Evolutionary conservation across 2,797 vertebrate species (phyloP).

Genomic region (Staurois parvus): DNA sequence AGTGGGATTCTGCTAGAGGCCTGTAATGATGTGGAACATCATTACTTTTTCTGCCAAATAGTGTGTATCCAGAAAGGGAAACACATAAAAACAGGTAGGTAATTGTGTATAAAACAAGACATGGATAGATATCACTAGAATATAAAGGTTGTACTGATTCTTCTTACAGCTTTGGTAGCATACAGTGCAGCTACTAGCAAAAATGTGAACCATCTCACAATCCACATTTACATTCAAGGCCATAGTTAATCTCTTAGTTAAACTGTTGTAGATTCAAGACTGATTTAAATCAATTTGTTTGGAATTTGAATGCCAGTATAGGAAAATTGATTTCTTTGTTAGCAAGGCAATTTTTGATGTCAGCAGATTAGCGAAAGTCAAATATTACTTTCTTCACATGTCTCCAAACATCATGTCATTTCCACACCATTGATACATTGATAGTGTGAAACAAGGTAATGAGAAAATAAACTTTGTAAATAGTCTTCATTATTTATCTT

Average conservation of each 20-base stretch:
- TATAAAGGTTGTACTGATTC: too few relatives aligned
- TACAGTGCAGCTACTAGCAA: too few relatives aligned
- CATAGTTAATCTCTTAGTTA: slow-evolving; percentile 9
- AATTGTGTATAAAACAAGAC: too few relatives aligned
- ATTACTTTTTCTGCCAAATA: too few relatives aligned
- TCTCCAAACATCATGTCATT: not conserved
- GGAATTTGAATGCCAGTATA: slow-evolving; percentile 32
- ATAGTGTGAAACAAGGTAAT: not conserved
- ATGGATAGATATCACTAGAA: too few relatives aligned
- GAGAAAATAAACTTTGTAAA: not conserved
- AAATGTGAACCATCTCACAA: not conserved
- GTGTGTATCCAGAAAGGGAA: too few relatives aligned
- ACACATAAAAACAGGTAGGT: too few relatives aligned
- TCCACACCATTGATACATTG: not conserved
- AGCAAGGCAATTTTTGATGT: slow-evolving; percentile 39
- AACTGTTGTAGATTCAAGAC: slow-evolving; percentile 43
- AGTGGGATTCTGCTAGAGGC: too few relatives aligned
- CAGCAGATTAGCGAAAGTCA: not conserved
- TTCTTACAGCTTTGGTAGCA: too few relatives aligned
- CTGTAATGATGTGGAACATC: too few relatives aligned
- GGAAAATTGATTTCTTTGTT: slow-evolving; percentile 48
- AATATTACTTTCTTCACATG: slow-evolving; percentile 25
- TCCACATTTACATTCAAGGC: slow-evolving; percentile 19
- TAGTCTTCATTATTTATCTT: not conserved
- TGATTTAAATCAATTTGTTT: slow-evolving; percentile 57